Conservation (phyloP, 2,797 vertebrate genomes). For the Buphagus erythrorhynchus region DNA sequence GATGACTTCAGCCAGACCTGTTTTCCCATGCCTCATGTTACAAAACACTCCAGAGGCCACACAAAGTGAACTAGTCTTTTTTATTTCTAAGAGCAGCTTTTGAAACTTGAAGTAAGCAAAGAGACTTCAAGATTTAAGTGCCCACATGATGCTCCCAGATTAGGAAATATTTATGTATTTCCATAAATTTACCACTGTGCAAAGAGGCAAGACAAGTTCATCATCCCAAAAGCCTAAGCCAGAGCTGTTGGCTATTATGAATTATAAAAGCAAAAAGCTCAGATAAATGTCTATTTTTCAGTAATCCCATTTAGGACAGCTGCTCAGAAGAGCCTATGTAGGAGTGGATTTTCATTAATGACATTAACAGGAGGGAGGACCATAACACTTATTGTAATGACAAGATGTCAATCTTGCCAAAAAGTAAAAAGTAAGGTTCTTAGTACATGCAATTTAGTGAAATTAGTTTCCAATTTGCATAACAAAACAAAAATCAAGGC, state of each 20-base stretch:
- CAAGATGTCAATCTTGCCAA: not conserved
- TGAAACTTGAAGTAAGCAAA: not conserved
- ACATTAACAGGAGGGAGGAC: not conserved
- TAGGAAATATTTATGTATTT: slow-evolving; percentile 46
- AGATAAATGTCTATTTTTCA: not conserved
- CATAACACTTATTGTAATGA: not conserved
- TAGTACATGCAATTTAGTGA: not conserved
- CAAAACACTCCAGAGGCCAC: not conserved
- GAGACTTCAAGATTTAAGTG: not conserved
- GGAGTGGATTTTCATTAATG: slow-evolving; percentile 16
- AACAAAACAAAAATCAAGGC: not conserved
- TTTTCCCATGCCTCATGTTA: not conserved
- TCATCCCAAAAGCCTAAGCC: not conserved
- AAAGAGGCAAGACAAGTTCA: not conserved
- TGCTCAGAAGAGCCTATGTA: not conserved
- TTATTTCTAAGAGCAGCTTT: not conserved
- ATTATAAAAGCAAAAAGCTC: slow-evolving; percentile 39
- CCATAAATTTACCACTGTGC: not conserved
- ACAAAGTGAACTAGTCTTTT: not conserved
- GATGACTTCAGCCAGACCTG: not conserved
- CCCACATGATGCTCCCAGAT: not conserved
- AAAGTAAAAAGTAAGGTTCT: not conserved
- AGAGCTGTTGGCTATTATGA: slow-evolving; percentile 3
- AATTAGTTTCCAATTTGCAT: not conserved
- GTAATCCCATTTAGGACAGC: slow-evolving; percentile 23